Evolutionary conservation across 2,888 invertebrate genomes (phyloP).

Genomic region (Sceliomorpha sp.): DNA sequence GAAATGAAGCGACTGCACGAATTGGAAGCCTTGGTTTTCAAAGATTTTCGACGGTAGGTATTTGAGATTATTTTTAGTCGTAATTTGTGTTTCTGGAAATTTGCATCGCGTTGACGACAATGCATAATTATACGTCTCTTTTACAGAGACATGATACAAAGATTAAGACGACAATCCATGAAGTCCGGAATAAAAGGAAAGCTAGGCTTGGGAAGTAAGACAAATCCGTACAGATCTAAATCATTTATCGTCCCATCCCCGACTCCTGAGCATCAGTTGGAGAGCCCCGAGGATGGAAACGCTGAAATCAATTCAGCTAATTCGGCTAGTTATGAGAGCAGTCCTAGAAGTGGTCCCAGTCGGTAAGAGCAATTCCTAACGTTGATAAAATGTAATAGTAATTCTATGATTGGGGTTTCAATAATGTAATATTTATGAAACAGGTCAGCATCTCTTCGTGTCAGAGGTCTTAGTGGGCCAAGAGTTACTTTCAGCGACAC

Average conservation of each 20-base stretch:
- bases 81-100: no score
- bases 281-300: conserved; percentile 79
- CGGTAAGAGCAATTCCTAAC: no score
- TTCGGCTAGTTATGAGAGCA: conserved; percentile 87
- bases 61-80: no score
- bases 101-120: no score
- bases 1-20: conserved; percentile 96
- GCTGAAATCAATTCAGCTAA: conserved; percentile 77
- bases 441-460: conserved; percentile 86
- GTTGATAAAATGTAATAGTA: no score
- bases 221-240: conserved; percentile 86
- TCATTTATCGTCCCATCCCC: conserved; percentile 88
- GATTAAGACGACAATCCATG: conserved; percentile 90
- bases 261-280: conserved; percentile 83
- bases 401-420: no score
- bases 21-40: conserved; percentile 95
- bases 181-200: conserved; percentile 90
- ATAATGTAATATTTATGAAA: conserved; percentile 23
- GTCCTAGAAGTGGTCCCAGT: conserved; percentile 86
- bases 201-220: conserved; percentile 84
- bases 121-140: neutral
- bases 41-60: conserved; percentile 89
- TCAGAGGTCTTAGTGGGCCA: conserved; percentile 81
- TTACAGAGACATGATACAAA: conserved; percentile 94
- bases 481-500: conserved; percentile 84